Conservation (phyloP, 1,140 invertebrate genomes). For the Drosophila auraria region DNA sequence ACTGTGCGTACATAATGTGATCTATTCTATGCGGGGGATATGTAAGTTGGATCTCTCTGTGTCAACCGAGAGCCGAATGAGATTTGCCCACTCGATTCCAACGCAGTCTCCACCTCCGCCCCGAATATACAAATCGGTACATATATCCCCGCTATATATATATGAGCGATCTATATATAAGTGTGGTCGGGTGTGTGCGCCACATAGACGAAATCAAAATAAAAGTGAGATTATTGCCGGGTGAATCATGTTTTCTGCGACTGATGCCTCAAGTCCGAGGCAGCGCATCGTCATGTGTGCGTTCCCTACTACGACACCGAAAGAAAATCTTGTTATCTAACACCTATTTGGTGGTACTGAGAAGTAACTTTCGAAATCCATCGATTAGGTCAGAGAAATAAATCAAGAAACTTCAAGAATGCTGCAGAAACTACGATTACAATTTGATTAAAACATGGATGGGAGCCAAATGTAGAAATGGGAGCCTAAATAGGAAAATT, state of each 20-base stretch:
- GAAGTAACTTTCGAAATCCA: not conserved
- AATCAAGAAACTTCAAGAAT: not conserved
- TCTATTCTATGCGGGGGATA: not conserved
- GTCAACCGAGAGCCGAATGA: conserved; percentile 37
- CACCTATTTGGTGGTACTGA: not conserved
- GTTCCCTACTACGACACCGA: not conserved
- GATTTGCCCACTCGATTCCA: conserved; percentile 19
- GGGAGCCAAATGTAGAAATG: no score
- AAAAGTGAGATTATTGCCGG: conserved; percentile 82
- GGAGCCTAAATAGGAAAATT: no score
- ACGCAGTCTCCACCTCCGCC: not conserved
- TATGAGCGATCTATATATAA: conserved; percentile 42
- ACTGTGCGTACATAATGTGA: conserved; percentile 14
- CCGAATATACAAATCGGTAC: conserved; percentile 26
- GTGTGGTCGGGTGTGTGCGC: conserved; percentile 24
- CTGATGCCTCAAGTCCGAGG: conserved; percentile 26
- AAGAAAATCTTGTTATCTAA: not conserved
- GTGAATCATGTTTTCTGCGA: conserved; percentile 64
- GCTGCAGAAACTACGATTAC: no score
- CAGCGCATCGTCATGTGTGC: conserved; percentile 63
- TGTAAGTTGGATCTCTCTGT: conserved; percentile 31
- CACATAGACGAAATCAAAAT: conserved; percentile 76
- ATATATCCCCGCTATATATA: conserved; percentile 15
- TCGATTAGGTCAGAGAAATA: no score
- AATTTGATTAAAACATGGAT: no score